Evolutionary conservation across 2,113 vertebrate species (phyloP).

Genomic region (Planiliza haematocheilus): DNA sequence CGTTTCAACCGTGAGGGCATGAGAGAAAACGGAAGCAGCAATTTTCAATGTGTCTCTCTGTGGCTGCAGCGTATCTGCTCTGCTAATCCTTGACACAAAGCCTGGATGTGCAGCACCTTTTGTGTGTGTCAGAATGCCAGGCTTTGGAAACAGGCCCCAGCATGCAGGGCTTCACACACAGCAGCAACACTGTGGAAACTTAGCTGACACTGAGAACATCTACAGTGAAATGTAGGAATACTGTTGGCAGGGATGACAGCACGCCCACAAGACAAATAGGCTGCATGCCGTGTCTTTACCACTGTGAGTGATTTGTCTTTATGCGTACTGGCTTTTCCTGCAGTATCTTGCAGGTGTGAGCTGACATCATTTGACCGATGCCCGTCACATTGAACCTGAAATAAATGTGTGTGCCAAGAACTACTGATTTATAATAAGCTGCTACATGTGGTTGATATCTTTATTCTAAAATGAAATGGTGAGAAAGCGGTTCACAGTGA

Average conservation of each 20-base stretch:
- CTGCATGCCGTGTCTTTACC: not conserved
- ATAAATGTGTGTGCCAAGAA: not conserved
- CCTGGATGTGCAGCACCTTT: slow-evolving; percentile 80
- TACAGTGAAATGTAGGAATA: slow-evolving; percentile 59
- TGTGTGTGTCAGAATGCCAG: slow-evolving; percentile 77
- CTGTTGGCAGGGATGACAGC: slow-evolving; percentile 45
- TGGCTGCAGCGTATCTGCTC: slow-evolving; percentile 75
- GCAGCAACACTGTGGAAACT: slow-evolving; percentile 68
- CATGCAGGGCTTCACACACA: slow-evolving; percentile 62
- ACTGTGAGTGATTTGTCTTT: not conserved
- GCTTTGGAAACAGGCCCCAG: slow-evolving; percentile 73
- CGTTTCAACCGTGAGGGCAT: slow-evolving; percentile 40
- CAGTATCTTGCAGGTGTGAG: slow-evolving; percentile 24
- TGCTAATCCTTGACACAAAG: slow-evolving; percentile 82
- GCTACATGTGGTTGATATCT: not conserved
- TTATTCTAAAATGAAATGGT: slow-evolving; percentile 5
- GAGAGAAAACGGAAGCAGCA: slow-evolving; percentile 71
- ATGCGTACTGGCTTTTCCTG: not conserved
- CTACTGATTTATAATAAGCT: not conserved
- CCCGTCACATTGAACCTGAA: not conserved
- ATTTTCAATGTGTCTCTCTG: slow-evolving; percentile 68
- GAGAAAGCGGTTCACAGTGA: not conserved
- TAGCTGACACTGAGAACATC: slow-evolving; percentile 71
- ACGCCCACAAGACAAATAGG: slow-evolving; percentile 33
- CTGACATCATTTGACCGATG: slow-evolving; percentile 29